Evolutionary conservation across 2,888 invertebrate genomes (phyloP).

Genomic region (Panopea generosa): DNA sequence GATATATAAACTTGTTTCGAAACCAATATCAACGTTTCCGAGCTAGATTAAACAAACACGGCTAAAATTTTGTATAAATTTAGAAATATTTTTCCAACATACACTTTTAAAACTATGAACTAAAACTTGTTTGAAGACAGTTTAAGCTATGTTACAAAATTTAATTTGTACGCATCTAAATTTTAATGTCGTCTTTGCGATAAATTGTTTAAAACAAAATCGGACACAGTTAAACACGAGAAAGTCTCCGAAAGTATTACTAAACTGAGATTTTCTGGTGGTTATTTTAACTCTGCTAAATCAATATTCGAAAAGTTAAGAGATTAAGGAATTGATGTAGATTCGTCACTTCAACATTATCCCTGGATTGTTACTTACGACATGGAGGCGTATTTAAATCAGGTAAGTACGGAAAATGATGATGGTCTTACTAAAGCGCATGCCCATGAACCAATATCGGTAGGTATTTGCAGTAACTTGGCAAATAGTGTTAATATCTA

Average conservation of each 20-base stretch:
- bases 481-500: no score
- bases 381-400: background rate
- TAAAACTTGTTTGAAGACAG: background rate
- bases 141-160: background rate
- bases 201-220: background rate
- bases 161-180: background rate
- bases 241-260: background rate
- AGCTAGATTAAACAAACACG: background rate
- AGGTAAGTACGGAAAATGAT: background rate
- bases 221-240: background rate
- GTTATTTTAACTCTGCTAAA: background rate
- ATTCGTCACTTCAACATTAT: background rate
- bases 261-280: background rate
- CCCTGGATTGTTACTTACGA: background rate
- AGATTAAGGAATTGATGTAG: background rate
- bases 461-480: background rate
- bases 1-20: background rate
- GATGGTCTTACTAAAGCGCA: background rate
- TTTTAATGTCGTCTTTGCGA: background rate
- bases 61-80: background rate
- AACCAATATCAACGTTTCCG: background rate
- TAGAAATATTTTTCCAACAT: background rate
- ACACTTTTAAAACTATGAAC: background rate
- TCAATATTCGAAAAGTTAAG: background rate
- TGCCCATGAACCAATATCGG: background rate